Base-by-base conservation (phyloP, 2,888 invertebrate species). In the Baronia brevicornis region DNA sequence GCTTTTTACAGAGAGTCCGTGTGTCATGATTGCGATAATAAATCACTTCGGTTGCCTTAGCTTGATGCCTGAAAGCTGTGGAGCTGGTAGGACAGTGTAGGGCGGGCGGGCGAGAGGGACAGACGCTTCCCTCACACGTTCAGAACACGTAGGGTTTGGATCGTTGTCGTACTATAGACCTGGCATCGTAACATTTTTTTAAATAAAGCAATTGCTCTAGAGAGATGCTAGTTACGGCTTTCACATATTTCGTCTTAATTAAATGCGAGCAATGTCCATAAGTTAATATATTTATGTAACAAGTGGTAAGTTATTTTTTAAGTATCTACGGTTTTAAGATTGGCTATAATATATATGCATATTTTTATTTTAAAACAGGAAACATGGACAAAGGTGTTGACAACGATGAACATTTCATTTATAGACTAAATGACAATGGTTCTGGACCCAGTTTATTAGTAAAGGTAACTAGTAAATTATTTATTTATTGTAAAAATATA, bases 401-500 rank as follows among this genome's bases (percentile, higher is more conserved):
- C 57, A 79, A 61, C 61, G 89, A 90, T 51, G 90, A 89, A 37
- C 91, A 91, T 19, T 92, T 92, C 60, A 84, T 92, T 56, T 92
- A 91, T 68, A 86, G 91, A 43, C 79, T 92, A 40, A 92, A 92
- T 66, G 92, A 92, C 54, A 90, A 88, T 54, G 91, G 91, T 12
- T 84, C 85, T 26, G 92, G 91, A 48, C 92, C 92, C n/a, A 88
- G 88, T 67, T 79, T 92, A 23, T 84, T 92, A 27, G 79, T 89
- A 23, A 91, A 92, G 89, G 92, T 91, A 84, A n/a, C n/a, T n/a
- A n/a, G n/a, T n/a, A n/a, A n/a, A n/a, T n/a, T 35, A 37, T 39
- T n/a, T 4, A 4, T 22, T 7, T 19, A 13, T 3, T 9, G 9
- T 8, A 21, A 25, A 15, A 19, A 11, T 6, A 14, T n/a, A 14